Percentiles rank a stretch among this genome's conserved stretches.
phyloP scores from a whole-genome alignment of 2,113 vertebrate genomes.

The Nanorana parkeri region DNA sequence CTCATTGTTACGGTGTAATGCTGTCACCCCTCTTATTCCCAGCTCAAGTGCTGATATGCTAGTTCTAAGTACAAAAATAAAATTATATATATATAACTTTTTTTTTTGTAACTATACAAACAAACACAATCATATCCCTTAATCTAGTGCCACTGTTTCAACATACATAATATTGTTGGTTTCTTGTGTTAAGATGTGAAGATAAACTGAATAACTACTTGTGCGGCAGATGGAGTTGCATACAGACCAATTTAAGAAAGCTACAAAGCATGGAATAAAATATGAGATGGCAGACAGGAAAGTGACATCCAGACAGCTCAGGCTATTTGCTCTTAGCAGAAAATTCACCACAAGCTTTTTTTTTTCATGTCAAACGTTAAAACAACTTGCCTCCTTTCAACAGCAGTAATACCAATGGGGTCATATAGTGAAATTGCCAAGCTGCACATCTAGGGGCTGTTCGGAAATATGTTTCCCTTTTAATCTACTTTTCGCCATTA shows the following conservation, averaged over 20 bases:
- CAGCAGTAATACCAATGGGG: constrained; percentile 34
- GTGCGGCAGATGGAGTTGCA: constrained; percentile 31
- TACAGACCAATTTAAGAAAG: constrained; percentile 49
- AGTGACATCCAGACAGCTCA: constrained; percentile 46
- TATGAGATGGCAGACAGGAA: constrained; percentile 49
- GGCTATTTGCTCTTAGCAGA: constrained; percentile 44
- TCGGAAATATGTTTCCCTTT: constrained; percentile 3
- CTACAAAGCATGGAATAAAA: constrained; percentile 50
- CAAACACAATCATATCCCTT: background rate
- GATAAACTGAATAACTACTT: constrained; percentile 19
- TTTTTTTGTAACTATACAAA: background rate
- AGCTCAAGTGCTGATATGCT: too few relatives aligned
- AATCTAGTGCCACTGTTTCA: background rate
- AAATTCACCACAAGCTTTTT: constrained; percentile 36
- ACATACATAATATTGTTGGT: background rate
- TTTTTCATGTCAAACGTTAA: constrained; percentile 46
- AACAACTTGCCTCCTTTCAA: constrained; percentile 34
- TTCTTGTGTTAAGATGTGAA: constrained; percentile 16
- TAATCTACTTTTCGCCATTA: background rate
- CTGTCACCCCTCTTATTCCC: too few relatives aligned
- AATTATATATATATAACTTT: background rate
- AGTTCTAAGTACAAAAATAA: background rate
- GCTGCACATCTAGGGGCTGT: background rate
- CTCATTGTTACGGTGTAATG: too few relatives aligned
- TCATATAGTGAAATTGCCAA: constrained; percentile 37